phyloP scores from a whole-genome alignment of 2,797 vertebrate genomes.

The Poeciliopsis presidionis region DNA sequence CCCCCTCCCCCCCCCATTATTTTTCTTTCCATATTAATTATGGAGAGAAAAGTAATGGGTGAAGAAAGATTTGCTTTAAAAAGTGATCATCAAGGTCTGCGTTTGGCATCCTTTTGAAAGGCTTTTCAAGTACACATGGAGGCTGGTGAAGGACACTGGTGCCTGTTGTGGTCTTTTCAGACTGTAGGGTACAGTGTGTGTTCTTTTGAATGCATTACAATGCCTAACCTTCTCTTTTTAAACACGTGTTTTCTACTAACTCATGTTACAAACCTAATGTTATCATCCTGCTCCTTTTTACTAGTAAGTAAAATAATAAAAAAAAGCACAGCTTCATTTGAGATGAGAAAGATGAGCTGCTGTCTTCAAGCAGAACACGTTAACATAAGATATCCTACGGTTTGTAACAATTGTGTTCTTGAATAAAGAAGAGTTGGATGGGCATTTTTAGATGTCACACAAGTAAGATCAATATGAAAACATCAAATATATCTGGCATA shows the following conservation, averaged over 20 bases:
- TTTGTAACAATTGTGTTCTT: background rate
- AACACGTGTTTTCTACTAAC: constrained; percentile 25
- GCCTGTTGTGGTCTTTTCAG: constrained; percentile 25
- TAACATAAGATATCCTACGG: background rate
- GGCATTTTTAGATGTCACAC: background rate
- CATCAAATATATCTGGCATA: constrained; percentile 4
- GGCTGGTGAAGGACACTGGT: constrained; percentile 52
- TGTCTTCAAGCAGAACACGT: constrained; percentile 1
- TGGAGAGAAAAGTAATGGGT: constrained; percentile 4
- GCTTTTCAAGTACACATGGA: constrained; percentile 28
- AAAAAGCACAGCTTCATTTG: background rate
- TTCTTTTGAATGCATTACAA: constrained; percentile 30
- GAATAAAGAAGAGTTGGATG: background rate
- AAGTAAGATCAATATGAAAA: background rate
- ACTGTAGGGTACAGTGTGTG: constrained; percentile 22
- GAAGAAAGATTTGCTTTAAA: constrained; percentile 23
- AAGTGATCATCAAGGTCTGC: constrained; percentile 54
- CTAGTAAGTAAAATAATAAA: background rate
- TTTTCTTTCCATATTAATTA: constrained; percentile 4
- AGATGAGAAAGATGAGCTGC: background rate
- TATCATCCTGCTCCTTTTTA: constrained; percentile 1
- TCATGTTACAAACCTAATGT: constrained; percentile 29
- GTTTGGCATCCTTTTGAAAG: constrained; percentile 34
- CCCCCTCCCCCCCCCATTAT: background rate
- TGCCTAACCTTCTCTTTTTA: constrained; percentile 26